Evolutionary conservation across 35 echinoderm and acorn worm genomes (phyloP), one percentile per base, ranked within the genome.

Genomic region (Chiridota heheva): DNA sequence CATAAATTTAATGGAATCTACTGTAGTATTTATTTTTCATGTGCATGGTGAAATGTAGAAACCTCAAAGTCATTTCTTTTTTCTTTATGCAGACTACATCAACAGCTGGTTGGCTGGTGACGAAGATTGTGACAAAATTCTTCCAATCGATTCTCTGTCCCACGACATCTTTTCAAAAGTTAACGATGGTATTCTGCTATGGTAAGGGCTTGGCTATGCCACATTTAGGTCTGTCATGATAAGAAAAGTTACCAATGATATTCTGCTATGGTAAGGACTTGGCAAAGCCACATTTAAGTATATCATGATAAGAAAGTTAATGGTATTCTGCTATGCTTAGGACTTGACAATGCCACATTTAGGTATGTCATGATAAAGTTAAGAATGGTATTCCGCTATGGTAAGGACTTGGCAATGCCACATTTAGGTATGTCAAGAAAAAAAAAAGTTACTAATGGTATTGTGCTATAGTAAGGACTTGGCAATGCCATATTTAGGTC

Each of bases 101-200:
- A 94, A 88, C 65, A 78, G 37, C 28, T 42, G 86, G 62, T 64
- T 94, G 8, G 46, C 30, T 30, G 47, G 82, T 58, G 91, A 96
- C 36, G 20, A 48, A 12, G 51, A 76, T 28, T 26, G 72, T 1
- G 8, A 0, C 0, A 62, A 58, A 13, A 69, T 68, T 2, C 28
- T 96, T 35, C 74, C 73, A 16, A 84, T 96, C 18, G 40, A 80
- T 38, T 28, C 37, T 20, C 34, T 51, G 15, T 35, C 5, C 2
- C 39, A 90, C 22, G 82, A 81, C 18, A 67, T 96, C 2, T 96
- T 90, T 58, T 37, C 69, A 39, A 68, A 70, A 6, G 78, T 90
- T 1, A 48, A 49, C 20, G 92, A 96, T 70, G 92, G 92, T 15
- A 90, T 96, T 27, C 55, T 96, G 16, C 53, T 96, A 2, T 96